Conservation (phyloP, 2,888 invertebrate genomes). For the Muschampia plurimacula region DNA sequence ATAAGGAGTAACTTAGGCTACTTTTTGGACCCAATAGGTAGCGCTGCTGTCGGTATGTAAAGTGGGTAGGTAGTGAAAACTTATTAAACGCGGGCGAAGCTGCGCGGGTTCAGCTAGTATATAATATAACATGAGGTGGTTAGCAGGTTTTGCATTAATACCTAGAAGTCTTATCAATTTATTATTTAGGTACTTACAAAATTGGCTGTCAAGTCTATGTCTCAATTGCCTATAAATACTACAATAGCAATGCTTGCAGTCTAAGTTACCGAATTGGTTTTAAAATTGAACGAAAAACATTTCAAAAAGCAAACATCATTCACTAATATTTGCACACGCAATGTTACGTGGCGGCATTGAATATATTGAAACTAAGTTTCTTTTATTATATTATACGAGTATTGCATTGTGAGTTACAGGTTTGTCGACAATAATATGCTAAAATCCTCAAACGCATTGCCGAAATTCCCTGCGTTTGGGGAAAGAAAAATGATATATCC, state of each 20-base stretch:
- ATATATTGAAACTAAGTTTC: slow-evolving; percentile 17
- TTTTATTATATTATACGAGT: not conserved
- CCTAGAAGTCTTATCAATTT: not conserved
- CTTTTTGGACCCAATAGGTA: too few relatives aligned
- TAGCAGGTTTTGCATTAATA: not conserved
- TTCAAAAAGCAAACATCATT: slow-evolving; percentile 32
- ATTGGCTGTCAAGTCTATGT: not conserved
- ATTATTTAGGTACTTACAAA: not conserved
- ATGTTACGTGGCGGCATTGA: slow-evolving; percentile 33
- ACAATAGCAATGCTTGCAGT: not conserved
- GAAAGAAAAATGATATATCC: too few relatives aligned
- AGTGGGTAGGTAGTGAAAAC: too few relatives aligned
- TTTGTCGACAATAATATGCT: too few relatives aligned
- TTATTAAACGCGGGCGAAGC: too few relatives aligned
- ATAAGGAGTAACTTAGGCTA: too few relatives aligned
- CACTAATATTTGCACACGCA: slow-evolving; percentile 32
- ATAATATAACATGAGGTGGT: not conserved
- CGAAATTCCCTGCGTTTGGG: too few relatives aligned
- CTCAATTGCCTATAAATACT: slow-evolving; percentile 3
- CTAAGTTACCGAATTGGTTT: slow-evolving; percentile 15
- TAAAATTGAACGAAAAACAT: slow-evolving; percentile 18
- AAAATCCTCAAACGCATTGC: too few relatives aligned
- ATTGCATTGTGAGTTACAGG: not conserved
- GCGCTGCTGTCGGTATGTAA: too few relatives aligned
- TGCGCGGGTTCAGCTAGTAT: too few relatives aligned